Evolutionary conservation across 2,113 vertebrate genomes (phyloP), one percentile per base, ranked within the genome.

Genomic region (Passer montanus): DNA sequence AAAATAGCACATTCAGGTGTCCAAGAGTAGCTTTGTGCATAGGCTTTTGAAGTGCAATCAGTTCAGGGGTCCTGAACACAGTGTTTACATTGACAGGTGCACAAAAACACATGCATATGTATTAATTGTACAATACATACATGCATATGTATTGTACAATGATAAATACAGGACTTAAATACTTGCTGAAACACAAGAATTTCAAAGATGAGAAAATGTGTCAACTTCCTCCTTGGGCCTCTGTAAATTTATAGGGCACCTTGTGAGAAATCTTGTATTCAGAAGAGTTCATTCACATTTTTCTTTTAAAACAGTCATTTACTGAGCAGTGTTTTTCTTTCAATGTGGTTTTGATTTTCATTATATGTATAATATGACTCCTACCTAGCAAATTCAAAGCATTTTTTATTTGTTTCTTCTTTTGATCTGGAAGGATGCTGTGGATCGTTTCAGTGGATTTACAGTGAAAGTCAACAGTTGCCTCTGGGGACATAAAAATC

Each of bases 61-160:
- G 31, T 46, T 11, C 23, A 24, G 7, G 31, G 3, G 19, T 88
- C 27, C 22, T 53, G 30, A 69, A 31, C 46, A 47, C 23, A 18
- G 2, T 44, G 8, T 19, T 81, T 70, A 8, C 6, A 15, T 19
- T 44, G 2, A 3, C 27, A 15, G 28, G 81, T 67, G 53, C 24
- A 62, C 4, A 18, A 13, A 35, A 18, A 43, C 8, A 11, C 0
- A 1, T 33, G 3, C 8, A 11, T 6, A 3, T 37, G 35, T 37
- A 37, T 37, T 37, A 37, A n/a, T n/a, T n/a, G n/a, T n/a, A n/a
- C n/a, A n/a, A n/a, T n/a, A n/a, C n/a, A n/a, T n/a, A n/a, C n/a
- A n/a, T n/a, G n/a, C n/a, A 39, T 39, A 39, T 39, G 9, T 9
- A 2, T 72, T 83, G 16, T 9, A 5, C 43, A 41, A 27, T 15